A percentile compares a stretch with the other conserved stretches of the same genome.
Evolutionary conservation across 2,113 vertebrate species (phyloP).

Genomic region (Pantherophis guttatus): DNA sequence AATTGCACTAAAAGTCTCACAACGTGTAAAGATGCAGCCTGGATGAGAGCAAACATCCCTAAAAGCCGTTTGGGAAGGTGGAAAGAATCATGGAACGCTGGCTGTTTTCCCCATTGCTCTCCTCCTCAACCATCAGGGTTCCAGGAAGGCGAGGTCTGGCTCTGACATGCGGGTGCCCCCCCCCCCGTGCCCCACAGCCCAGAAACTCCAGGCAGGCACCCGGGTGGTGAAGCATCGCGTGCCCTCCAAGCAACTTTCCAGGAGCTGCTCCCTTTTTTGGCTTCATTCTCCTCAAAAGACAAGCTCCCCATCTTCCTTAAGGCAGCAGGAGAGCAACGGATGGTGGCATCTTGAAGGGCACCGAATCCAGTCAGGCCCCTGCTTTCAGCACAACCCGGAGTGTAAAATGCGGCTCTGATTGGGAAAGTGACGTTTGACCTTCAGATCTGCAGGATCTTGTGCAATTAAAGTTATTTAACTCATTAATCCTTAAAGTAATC

Average conservation of each 20-base stretch:
- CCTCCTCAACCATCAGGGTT: no score
- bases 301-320: background rate
- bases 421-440: background rate
- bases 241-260: background rate
- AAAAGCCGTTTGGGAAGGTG: no score
- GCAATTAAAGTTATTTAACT: no score
- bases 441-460: background rate
- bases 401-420: background rate
- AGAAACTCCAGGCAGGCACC: no score
- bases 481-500: no score
- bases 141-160: no score
- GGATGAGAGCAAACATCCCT: no score
- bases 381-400: background rate
- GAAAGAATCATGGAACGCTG: no score
- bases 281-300: background rate
- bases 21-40: background rate
- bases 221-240: background rate
- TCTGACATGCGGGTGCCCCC: no score
- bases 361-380: no score
- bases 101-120: no score
- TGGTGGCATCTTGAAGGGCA: background rate
- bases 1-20: background rate
- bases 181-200: no score
- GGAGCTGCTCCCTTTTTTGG: background rate
- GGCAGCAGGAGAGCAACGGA: background rate